Evolutionary conservation across 2,797 vertebrate species (phyloP).

Genomic region (Poliocrania exsul): DNA sequence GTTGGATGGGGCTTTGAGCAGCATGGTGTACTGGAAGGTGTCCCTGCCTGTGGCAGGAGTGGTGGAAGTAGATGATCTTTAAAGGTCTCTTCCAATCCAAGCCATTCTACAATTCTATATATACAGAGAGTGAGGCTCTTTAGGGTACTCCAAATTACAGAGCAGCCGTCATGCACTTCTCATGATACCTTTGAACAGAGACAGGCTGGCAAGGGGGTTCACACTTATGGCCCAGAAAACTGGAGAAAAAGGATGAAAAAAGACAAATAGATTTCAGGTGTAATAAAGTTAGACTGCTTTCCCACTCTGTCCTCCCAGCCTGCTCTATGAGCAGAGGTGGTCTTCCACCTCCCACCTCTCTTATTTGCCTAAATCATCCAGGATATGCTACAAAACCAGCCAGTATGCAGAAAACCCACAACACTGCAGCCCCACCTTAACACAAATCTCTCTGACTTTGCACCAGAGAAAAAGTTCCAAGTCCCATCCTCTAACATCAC

Average conservation of each 20-base stretch:
- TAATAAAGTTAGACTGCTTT: background rate
- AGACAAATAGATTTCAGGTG: background rate
- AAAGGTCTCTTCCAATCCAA: background rate
- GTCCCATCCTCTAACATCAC: too few relatives aligned
- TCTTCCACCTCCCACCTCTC: background rate
- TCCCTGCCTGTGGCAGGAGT: background rate
- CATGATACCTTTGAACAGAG: background rate
- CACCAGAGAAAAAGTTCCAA: background rate
- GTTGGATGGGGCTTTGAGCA: fast-evolving
- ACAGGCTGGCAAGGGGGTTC: background rate
- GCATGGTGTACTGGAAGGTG: background rate
- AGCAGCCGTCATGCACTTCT: background rate
- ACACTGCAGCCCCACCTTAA: background rate
- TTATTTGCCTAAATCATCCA: background rate
- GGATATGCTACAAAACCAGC: background rate
- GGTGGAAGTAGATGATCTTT: background rate
- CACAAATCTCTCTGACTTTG: background rate
- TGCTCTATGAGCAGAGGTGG: background rate
- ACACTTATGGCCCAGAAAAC: background rate
- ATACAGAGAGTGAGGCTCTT: background rate
- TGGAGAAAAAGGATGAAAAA: background rate
- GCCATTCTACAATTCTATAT: background rate
- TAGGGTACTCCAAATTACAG: background rate
- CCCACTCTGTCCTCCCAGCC: background rate
- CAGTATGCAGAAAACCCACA: background rate